phyloP scores from a whole-genome alignment of 2,888 invertebrate genomes.

The Cybosia mesomella region DNA sequence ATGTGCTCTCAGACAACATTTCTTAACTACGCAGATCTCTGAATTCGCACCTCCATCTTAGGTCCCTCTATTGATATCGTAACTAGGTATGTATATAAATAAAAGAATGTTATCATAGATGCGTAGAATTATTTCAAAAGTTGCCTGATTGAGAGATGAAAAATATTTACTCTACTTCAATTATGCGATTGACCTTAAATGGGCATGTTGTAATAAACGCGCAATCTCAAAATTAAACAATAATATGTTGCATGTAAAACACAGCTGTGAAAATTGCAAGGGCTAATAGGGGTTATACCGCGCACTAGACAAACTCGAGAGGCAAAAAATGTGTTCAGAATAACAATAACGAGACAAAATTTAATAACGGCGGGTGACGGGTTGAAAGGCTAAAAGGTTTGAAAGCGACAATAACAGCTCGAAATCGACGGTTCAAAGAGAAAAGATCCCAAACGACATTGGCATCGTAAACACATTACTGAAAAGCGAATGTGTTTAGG shows the following conservation, averaged over 20 bases:
- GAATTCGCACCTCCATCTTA: background rate
- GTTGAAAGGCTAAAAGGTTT: too few species aligned
- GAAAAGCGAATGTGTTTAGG: too few species aligned
- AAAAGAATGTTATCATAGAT: slow-evolving; percentile 5
- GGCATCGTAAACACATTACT: too few species aligned
- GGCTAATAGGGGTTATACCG: too few species aligned
- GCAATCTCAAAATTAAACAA: slow-evolving; percentile 4
- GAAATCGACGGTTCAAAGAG: too few species aligned
- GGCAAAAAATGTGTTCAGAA: too few species aligned
- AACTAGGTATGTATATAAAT: background rate
- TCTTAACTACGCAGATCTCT: background rate
- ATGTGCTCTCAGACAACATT: too few species aligned
- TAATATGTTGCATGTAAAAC: background rate
- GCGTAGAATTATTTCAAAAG: slow-evolving; percentile 5
- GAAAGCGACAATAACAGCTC: too few species aligned
- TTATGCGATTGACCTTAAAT: slow-evolving; percentile 8
- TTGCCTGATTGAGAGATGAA: background rate
- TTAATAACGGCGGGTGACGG: too few species aligned
- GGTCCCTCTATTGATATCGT: background rate
- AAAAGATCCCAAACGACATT: too few species aligned
- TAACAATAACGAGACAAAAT: too few species aligned
- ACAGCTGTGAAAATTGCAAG: background rate
- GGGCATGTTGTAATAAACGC: background rate
- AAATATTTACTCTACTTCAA: slow-evolving; percentile 4
- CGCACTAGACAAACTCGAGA: too few species aligned